Conservation (phyloP, 1,140 invertebrate species). For the Neuroterus valhalla region DNA sequence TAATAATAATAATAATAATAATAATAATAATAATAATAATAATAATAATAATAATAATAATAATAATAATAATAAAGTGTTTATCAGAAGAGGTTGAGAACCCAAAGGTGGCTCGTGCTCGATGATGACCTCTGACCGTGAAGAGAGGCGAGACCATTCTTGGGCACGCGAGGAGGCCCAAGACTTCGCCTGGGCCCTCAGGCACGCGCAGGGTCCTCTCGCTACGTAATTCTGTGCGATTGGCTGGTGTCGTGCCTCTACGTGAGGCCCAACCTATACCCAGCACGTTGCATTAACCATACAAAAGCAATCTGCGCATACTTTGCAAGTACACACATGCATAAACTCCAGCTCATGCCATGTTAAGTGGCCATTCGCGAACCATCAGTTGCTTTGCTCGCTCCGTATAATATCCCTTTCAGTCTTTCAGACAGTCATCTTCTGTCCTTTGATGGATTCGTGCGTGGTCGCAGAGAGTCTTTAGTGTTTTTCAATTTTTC, state of each 20-base stretch:
- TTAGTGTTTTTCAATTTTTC: too few species aligned
- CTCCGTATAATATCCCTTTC: too few species aligned
- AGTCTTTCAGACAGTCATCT: too few species aligned
- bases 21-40: too few species aligned
- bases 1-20: too few species aligned
- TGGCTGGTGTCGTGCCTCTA: constrained; percentile 54
- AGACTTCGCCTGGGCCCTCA: constrained; percentile 63
- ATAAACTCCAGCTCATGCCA: not conserved
- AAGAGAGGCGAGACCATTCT: constrained; percentile 66
- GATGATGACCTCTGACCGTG: constrained; percentile 72
- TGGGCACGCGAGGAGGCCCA: constrained; percentile 69
- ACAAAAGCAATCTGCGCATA: constrained; percentile 17
- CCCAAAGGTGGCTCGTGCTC: constrained; percentile 71
- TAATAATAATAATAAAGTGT: constrained; percentile 32
- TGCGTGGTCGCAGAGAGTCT: too few species aligned
- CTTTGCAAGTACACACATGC: constrained; percentile 4
- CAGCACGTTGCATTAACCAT: constrained; percentile 30
- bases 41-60: constrained; percentile 31
- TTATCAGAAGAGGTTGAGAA: constrained; percentile 56
- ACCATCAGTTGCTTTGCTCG: too few species aligned
- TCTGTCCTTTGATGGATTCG: too few species aligned
- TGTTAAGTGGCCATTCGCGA: too few species aligned
- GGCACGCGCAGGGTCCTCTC: constrained; percentile 66
- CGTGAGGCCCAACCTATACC: constrained; percentile 44
- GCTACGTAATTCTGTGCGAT: constrained; percentile 63